Base-by-base conservation (phyloP, 2,113 vertebrate species). In the Apteryx owenii region DNA sequence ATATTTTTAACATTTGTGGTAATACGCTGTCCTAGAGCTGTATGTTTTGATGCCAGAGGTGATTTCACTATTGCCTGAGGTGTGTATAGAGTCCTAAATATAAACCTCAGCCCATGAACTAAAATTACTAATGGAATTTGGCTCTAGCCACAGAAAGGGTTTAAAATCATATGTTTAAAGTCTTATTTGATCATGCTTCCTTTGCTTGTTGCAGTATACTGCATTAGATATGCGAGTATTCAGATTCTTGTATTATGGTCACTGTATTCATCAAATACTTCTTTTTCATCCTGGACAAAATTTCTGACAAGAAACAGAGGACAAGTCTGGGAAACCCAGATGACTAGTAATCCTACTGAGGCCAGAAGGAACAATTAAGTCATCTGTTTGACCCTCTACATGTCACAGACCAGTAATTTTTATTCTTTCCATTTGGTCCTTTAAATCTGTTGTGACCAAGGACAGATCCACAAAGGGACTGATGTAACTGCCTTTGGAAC, bases 81-180 rank as follows among this genome's bases (percentile, higher is more conserved):
- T 6, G 7, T 86, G 50, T 48, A 93, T 84, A 61, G 81, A 95
- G 69, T 61, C 80, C 92, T 97, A 97, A 97, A 95, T 95, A 96
- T 97, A 97, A 97, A 96, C 83, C 76, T 68, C 90, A 89, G 82
- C 82, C 83, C 1, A 1, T 38, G 90, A 86, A 97, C 96, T 97
- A 97, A 95, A 96, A 95, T 95, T 96, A 95, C 95, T 78, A 81
- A 86, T 48, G 86, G 96, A 96, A 97, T 93, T 96, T 97, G 95
- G 96, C 93, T 96, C 94, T 95, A 89, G 90, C 72, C 61, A 92
- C 83, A 93, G 95, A 97, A 97, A 50, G 90, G 85, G 31, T 92
- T 96, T 96, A 90, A 95, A 96, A 95, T 88, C 95, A 93, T 93
- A 81, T 46, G 44, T 94, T 88, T 75, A 91, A 96, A 90, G 93